Percentiles rank a stretch among this genome's conserved stretches.
These are phyloP conservation scores for Eilema depressum DNA, from an alignment of 2,888 invertebrate species.

Conservation along the genomic window DNA sequence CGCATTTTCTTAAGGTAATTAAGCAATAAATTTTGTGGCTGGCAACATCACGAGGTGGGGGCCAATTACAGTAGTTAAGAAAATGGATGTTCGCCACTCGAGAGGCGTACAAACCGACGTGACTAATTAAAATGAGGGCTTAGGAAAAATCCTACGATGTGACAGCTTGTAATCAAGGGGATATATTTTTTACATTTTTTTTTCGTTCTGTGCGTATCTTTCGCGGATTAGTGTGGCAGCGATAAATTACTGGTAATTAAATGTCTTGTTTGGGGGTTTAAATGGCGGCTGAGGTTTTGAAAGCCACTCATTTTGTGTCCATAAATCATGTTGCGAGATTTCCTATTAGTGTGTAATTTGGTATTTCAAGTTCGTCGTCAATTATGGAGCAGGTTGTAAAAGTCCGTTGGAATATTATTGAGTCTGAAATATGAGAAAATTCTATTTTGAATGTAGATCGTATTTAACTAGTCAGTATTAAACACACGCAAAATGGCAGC, in stretches of 20 bases:
- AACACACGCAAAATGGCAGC: too few species aligned
- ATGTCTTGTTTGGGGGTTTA: conserved; percentile 72
- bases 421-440: too few species aligned
- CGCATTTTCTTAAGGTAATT: conserved; percentile 87
- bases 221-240: conserved; percentile 77
- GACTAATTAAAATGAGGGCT: conserved; percentile 84
- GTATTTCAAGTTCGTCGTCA: not conserved
- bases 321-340: conserved; percentile 61
- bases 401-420: not conserved
- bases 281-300: conserved; percentile 48
- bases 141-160: conserved; percentile 85
- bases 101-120: conserved; percentile 68
- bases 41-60: conserved; percentile 83
- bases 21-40: conserved; percentile 87
- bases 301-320: conserved; percentile 47
- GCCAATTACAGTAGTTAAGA: conserved; percentile 84
- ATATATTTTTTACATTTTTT: conserved; percentile 77
- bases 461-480: too few species aligned
- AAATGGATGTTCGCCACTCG: conserved; percentile 80
- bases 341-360: conserved; percentile 33
- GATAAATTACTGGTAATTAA: conserved; percentile 85
- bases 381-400: not conserved
- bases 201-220: conserved; percentile 66
- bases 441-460: too few species aligned
- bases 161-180: conserved; percentile 86